Percentiles rank a stretch among this genome's conserved stretches.
Evolutionary conservation across 2,113 vertebrate species (phyloP).

Genomic region (Podiceps cristatus): DNA sequence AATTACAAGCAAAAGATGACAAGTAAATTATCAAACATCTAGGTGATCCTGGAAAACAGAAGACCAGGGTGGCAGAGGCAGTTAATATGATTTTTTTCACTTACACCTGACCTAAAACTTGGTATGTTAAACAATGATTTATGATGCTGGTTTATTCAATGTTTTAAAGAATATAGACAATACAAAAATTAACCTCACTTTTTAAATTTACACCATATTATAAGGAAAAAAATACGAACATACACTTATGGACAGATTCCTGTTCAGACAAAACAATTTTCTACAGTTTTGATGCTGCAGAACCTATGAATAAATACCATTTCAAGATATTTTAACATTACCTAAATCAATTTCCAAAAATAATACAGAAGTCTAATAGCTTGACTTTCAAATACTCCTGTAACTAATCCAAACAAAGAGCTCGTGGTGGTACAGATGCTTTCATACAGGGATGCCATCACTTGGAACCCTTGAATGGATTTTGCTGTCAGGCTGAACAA

Average conservation of each 20-base stretch:
- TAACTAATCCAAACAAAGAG: not conserved
- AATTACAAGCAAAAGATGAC: not conserved
- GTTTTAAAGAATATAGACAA: not conserved
- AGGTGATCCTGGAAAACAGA: not conserved
- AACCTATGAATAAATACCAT: not conserved
- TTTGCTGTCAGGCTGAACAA: constrained; percentile 20
- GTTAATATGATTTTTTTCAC: not conserved
- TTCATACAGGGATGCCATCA: not conserved
- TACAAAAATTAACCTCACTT: not conserved
- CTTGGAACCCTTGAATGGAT: not conserved
- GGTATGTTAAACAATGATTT: not conserved
- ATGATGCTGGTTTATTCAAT: not conserved
- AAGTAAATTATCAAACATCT: not conserved
- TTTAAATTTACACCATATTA: not conserved
- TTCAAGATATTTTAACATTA: not conserved
- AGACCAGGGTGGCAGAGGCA: not conserved
- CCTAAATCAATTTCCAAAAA: not conserved
- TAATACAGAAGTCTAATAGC: not conserved
- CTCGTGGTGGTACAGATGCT: not conserved
- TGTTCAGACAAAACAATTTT: not conserved
- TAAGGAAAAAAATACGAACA: not conserved
- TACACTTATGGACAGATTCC: not conserved
- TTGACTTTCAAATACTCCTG: not conserved
- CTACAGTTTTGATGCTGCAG: not conserved
- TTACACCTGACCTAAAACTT: not conserved